phyloP scores from a whole-genome alignment of 2,113 vertebrate species.

The Mirza zaza region DNA sequence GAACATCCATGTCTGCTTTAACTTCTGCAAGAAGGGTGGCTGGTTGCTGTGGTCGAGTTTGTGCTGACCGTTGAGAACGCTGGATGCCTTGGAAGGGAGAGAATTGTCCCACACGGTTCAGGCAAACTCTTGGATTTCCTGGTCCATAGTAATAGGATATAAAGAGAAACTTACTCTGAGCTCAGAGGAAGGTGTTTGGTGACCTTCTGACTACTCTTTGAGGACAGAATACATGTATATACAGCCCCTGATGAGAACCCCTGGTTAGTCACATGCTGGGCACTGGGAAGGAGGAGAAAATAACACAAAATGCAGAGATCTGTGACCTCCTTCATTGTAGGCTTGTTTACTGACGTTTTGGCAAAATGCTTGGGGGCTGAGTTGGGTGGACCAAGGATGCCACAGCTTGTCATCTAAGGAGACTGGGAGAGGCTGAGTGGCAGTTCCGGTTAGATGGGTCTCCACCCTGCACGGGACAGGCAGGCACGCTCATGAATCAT shows the following conservation, averaged over 20 bases:
- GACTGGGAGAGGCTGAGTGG: conserved; percentile 60
- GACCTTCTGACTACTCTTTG: neutral
- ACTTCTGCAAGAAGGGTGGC: neutral
- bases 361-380: conserved; percentile 56
- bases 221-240: neutral
- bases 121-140: neutral
- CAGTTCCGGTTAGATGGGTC: conserved; percentile 68
- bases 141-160: neutral
- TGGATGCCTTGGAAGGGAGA: rapidly evolving
- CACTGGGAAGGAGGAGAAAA: neutral
- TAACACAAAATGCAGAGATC: neutral
- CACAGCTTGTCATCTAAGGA: conserved; percentile 65
- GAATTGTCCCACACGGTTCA: neutral
- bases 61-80: rapidly evolving
- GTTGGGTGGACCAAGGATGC: conserved; percentile 64
- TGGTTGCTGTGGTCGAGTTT: neutral
- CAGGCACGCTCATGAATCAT: conserved; percentile 21
- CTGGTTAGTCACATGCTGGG: neutral
- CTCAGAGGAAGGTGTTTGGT: neutral
- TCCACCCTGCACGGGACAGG: conserved; percentile 58
- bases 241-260: neutral
- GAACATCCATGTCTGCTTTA: neutral
- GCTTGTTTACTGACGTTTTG: conserved; percentile 58
- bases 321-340: neutral
- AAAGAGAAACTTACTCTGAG: neutral